These are phyloP conservation scores for Papilio protenor DNA, from an alignment of 2,888 invertebrate genomes.

Conservation along the genomic window DNA sequence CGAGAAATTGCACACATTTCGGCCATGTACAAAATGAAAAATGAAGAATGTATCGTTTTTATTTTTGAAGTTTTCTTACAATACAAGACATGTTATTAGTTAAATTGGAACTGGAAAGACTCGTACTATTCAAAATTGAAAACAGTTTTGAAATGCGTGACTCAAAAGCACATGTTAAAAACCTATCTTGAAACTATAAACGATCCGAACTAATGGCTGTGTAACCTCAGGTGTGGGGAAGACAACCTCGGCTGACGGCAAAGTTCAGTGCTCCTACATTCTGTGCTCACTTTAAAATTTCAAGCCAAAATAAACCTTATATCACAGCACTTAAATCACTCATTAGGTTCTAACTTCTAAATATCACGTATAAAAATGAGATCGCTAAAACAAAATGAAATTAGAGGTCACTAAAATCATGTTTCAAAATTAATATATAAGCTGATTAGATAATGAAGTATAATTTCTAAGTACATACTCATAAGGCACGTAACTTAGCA, in stretches of 20 bases:
- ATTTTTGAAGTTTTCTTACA: not conserved
- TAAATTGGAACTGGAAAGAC: not conserved
- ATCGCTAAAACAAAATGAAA: conserved; percentile 52
- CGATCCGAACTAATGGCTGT: conserved; percentile 74
- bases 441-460: not conserved
- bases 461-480: not conserved
- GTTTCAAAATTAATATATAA: not conserved
- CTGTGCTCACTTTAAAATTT: conserved; percentile 55
- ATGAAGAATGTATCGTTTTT: not conserved
- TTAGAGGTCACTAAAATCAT: not conserved
- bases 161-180: conserved; percentile 65
- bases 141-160: conserved; percentile 47
- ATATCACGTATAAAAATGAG: conserved; percentile 61
- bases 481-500: conserved; percentile 34
- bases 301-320: conserved; percentile 64
- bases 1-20: no score
- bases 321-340: conserved; percentile 35
- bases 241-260: conserved; percentile 69
- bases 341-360: conserved; percentile 59
- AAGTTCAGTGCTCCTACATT: conserved; percentile 80
- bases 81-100: not conserved
- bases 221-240: conserved; percentile 78
- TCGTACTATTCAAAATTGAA: not conserved
- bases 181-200: conserved; percentile 69
- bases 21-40: not conserved